Evolutionary conservation across 2,888 invertebrate genomes (phyloP), one percentile per base, ranked within the genome.

Genomic region (Athripsodes cinereus): DNA sequence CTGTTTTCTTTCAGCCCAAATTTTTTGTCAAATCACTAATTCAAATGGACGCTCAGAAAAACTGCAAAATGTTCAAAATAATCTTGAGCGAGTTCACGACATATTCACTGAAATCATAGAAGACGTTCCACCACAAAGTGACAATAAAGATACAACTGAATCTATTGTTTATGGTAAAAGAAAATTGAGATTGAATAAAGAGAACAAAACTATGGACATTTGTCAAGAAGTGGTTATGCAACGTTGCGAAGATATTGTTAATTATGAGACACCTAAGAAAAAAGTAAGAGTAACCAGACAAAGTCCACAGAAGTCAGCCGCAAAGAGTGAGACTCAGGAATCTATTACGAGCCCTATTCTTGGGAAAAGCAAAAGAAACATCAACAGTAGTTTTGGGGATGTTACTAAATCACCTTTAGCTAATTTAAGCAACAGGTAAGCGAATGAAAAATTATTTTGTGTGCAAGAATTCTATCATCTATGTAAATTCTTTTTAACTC

Each of bases 41-140:
- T 50, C 49, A 22, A 55, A 62, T 8, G 35, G 18, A 31, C 19
- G 26, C 3, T 31, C 20, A 13, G 26, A 18, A 34, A 55, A 22
- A 31, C 16, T 49, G 22, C 16, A n/a, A 22, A 22, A 51, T 48
- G 21, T 16, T 10, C 26, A 55, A 55, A 59, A 26, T 53, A 49
- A 18, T 8, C n/a, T 60, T 2, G 59, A 58, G 20, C 54, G 49
- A 48, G 59, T 52, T 46, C 59, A 59, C 16, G 52, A 61, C 20
- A 58, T 62, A 34, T 53, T 59, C 22, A 60, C 59, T 1, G 57
- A 62, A 26, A 55, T 62, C n/a, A 52, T 59, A 3, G 62, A 57
- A 5, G 31, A 46, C 44, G n/a, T 19, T 55, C 18, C 22, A 2
- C 21, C 40, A n/a, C 18, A 52, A 52, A 16, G 16, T 26, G 19